Conservation (phyloP, 37 sponge, comb jelly and placozoan species). For the Cliona cf. orientalis region DNA sequence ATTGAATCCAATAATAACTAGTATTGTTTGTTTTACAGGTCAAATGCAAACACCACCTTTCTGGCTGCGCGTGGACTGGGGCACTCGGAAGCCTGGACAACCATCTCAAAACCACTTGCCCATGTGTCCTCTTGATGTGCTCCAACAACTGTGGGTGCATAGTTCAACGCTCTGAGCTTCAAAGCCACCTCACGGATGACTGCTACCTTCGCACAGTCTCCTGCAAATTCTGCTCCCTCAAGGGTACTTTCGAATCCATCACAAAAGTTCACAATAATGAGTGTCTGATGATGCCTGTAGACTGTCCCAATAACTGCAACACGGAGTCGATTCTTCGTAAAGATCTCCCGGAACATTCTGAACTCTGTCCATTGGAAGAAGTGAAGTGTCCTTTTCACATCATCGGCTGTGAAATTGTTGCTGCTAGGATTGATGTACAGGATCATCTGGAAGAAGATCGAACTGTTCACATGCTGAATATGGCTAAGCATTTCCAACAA, state of each 20-base stretch:
- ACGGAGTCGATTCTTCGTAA: background rate
- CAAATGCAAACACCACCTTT: background rate
- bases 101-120: background rate
- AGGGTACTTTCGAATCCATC: constrained; percentile 1
- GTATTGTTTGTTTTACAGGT: background rate
- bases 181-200: background rate
- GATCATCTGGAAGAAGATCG: background rate
- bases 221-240: constrained; percentile 2
- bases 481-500: no score
- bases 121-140: constrained; percentile 5
- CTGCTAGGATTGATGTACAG: background rate
- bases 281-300: constrained; percentile 8
- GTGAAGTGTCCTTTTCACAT: background rate
- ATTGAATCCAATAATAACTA: background rate
- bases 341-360: background rate
- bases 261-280: background rate
- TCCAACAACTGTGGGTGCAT: background rate
- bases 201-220: constrained; percentile 3
- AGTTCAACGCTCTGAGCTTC: constrained; percentile 9
- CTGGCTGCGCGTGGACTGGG: constrained; percentile 24
- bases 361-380: background rate
- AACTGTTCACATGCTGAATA: background rate
- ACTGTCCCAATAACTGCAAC: constrained; percentile 19
- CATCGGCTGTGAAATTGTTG: background rate
- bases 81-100: background rate